These are phyloP conservation scores for Cricetomys ansorgei DNA, from an alignment of 2,113 vertebrate genomes.

Conservation along the genomic window DNA sequence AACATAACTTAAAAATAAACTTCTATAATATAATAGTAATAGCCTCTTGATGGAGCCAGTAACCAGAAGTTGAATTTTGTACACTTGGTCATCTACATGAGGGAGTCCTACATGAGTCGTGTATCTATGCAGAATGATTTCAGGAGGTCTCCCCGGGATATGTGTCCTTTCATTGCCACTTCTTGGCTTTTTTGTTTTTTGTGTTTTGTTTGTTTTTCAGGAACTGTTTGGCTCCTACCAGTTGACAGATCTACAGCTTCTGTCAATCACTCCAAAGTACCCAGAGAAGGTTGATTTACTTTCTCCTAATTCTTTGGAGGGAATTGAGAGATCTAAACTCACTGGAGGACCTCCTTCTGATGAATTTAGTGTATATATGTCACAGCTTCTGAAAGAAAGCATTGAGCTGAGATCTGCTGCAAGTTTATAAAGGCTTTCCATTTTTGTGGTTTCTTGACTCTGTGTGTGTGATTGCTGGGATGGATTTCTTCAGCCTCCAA, in stretches of 20 bases:
- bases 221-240: neutral
- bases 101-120: neutral
- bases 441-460: neutral
- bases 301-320: neutral
- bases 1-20: too few relatives aligned
- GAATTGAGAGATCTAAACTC: neutral
- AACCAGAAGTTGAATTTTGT: slow-evolving; percentile 6
- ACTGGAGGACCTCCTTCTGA: neutral
- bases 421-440: neutral
- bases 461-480: neutral
- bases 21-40: too few relatives aligned
- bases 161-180: neutral
- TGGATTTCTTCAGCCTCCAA: neutral
- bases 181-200: neutral
- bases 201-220: neutral
- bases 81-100: neutral
- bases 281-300: neutral
- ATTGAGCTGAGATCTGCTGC: neutral
- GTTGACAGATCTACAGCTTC: neutral
- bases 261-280: neutral
- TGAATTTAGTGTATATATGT: neutral
- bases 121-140: neutral
- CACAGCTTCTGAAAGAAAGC: slow-evolving; percentile 5
- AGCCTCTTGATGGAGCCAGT: neutral
- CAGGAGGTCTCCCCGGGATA: neutral